phyloP scores from a whole-genome alignment of 1,140 invertebrate genomes.

The Luehdorfia chinensis region DNA sequence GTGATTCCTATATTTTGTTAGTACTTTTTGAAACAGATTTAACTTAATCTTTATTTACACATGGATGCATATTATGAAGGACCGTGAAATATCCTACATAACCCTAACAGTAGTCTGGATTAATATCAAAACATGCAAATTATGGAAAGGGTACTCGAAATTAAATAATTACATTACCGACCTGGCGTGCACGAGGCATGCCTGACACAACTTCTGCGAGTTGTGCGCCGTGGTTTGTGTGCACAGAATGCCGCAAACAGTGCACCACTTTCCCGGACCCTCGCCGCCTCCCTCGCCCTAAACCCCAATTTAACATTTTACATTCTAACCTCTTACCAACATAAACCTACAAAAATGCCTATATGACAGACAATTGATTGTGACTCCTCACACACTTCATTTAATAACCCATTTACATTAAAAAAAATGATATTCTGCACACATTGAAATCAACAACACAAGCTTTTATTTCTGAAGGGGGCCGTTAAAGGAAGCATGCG shows the following conservation, averaged over 20 bases:
- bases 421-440: conserved; percentile 70
- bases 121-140: conserved; percentile 14
- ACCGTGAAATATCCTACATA: conserved; percentile 6
- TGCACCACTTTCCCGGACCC: conserved; percentile 65
- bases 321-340: conserved; percentile 35
- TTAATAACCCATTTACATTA: conserved; percentile 72
- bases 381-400: conserved; percentile 66
- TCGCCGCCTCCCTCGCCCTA: conserved; percentile 69
- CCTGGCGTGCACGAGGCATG: conserved; percentile 78
- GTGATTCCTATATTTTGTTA: too few species aligned
- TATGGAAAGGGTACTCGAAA: conserved; percentile 10
- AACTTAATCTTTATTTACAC: too few species aligned
- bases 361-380: conserved; percentile 25
- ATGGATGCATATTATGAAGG: too few species aligned
- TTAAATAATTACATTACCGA: conserved; percentile 52
- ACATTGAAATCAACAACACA: conserved; percentile 56
- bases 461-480: conserved; percentile 39
- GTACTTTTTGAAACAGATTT: too few species aligned
- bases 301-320: conserved; percentile 71
- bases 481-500: conserved; percentile 76
- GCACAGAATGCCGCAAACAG: conserved; percentile 75
- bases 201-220: conserved; percentile 75
- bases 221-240: conserved; percentile 73
- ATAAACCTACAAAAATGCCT: conserved; percentile 25
- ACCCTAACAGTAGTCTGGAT: not conserved